phyloP scores from a whole-genome alignment of 2,797 vertebrate genomes.

The Epinephelus awoara region DNA sequence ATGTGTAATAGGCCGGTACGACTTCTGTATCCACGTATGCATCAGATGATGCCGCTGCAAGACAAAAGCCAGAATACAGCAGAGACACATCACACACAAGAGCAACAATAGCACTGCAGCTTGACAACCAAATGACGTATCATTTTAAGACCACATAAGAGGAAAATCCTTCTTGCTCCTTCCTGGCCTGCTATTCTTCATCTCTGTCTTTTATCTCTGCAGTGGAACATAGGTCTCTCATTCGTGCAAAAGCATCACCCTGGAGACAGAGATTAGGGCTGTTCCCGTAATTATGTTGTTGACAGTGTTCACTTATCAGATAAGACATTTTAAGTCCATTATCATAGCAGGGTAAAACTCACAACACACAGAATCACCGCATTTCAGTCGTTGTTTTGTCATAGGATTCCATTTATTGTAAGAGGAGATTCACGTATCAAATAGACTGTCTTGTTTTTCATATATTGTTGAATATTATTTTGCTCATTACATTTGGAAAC shows the following conservation, averaged over 20 bases:
- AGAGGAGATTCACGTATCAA: too few relatives aligned
- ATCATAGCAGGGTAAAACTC: background rate
- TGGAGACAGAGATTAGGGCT: conserved; percentile 32
- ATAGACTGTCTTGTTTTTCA: too few relatives aligned
- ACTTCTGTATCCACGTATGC: background rate
- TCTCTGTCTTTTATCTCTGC: conserved; percentile 39
- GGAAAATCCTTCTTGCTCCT: background rate
- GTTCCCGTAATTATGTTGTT: conserved; percentile 19
- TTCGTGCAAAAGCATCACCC: conserved; percentile 34
- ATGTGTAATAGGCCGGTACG: background rate
- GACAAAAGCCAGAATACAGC: background rate
- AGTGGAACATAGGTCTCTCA: conserved; percentile 19
- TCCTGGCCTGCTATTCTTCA: background rate
- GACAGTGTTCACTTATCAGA: conserved; percentile 27
- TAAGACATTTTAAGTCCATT: conserved; percentile 12
- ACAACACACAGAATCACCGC: background rate
- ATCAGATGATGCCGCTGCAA: background rate
- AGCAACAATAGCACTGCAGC: background rate
- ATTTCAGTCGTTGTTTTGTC: background rate
- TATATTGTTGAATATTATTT: too few relatives aligned
- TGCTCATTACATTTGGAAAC: too few relatives aligned
- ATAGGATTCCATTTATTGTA: background rate
- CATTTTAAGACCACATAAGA: background rate
- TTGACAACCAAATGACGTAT: background rate
- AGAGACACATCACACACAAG: background rate